phyloP scores from a whole-genome alignment of 2,888 invertebrate genomes.

The Scaeva pyrastri region DNA sequence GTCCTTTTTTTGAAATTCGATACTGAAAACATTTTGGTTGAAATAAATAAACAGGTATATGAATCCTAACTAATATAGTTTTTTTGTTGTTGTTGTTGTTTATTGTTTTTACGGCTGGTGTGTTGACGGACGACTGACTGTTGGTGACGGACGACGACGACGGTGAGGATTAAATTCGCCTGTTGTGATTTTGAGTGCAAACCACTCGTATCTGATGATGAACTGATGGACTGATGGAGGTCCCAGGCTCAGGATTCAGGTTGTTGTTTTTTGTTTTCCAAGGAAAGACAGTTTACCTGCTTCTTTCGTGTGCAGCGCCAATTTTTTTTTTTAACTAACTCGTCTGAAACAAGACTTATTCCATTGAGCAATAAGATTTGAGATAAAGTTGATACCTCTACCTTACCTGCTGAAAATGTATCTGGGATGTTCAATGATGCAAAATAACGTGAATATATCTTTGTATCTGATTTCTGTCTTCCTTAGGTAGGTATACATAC shows the following conservation, averaged over 20 bases:
- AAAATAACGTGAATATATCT: not conserved
- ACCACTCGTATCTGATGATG: not conserved
- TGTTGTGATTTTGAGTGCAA: conserved; percentile 37
- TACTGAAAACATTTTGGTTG: conserved; percentile 33
- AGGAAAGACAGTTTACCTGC: not conserved
- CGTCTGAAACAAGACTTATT: conserved; percentile 9
- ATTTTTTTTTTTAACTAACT: not conserved
- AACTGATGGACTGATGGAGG: not conserved
- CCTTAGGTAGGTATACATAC: not conserved
- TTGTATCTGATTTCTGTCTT: conserved; percentile 1
- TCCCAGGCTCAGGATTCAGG: not conserved
- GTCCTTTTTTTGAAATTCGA: conserved; percentile 38
- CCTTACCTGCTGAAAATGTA: too few species aligned
- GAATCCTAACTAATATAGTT: conserved; percentile 18
- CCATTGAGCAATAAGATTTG: conserved; percentile 12
- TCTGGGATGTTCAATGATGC: not conserved
- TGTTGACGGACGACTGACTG: not conserved
- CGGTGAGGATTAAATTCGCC: conserved; percentile 25
- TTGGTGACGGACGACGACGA: not conserved
- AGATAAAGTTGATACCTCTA: not conserved
- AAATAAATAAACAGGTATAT: conserved; percentile 27
- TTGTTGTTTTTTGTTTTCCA: not conserved
- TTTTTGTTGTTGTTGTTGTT: conserved; percentile 15
- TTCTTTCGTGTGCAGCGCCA: conserved; percentile 29
- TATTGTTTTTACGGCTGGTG: conserved; percentile 31